Conservation (phyloP, 2,113 vertebrate species). For the Ammodytes dubius region DNA sequence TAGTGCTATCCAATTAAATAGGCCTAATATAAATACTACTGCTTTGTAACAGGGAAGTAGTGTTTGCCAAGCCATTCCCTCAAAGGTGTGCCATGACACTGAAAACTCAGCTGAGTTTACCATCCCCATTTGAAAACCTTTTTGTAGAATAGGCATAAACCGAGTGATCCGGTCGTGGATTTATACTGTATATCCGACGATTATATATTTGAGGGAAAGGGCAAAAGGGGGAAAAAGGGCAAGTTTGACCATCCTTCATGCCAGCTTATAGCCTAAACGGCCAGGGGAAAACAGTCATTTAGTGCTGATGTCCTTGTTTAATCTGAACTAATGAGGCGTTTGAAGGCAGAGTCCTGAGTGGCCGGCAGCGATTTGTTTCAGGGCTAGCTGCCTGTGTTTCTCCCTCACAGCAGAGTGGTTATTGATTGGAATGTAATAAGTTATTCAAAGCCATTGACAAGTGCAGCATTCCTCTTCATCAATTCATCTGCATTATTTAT, state of each 20-base stretch:
- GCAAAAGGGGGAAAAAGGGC: neutral
- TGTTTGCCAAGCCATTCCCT: too few species aligned
- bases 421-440: conserved; percentile 59
- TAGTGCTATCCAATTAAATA: too few species aligned
- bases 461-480: conserved; percentile 49
- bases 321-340: conserved; percentile 42
- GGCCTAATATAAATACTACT: too few species aligned
- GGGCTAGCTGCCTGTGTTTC: conserved; percentile 2
- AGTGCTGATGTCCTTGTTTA: conserved; percentile 45
- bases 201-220: neutral
- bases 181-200: neutral
- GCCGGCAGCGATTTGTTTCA: conserved; percentile 44
- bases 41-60: too few species aligned
- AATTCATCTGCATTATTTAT: conserved; percentile 64
- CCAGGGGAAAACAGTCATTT: conserved; percentile 4
- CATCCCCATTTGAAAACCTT: neutral
- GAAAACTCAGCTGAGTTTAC: too few species aligned
- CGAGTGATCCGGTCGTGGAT: neutral
- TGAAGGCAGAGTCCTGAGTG: conserved; percentile 29
- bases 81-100: too few species aligned
- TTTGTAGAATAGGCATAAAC: neutral
- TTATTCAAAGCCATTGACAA: conserved; percentile 65
- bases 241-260: conserved; percentile 5
- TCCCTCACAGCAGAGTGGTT: conserved; percentile 18
- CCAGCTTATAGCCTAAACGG: neutral